Evolutionary conservation across 2,797 vertebrate genomes (phyloP).

Genomic region (Lacerta bilineata): DNA sequence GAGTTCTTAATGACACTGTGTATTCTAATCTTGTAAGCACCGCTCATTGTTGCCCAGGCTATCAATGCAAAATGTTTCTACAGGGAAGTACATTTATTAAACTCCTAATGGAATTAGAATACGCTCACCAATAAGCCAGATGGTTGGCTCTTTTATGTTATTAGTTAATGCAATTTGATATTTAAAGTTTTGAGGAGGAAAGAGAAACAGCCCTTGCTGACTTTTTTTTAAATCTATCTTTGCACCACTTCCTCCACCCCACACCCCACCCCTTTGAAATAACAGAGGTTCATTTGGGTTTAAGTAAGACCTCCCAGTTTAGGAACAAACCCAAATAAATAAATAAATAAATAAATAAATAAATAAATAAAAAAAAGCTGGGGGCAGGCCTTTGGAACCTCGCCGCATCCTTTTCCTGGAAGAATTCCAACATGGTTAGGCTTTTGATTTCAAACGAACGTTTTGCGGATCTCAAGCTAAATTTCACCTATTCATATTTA

Average conservation of each 20-base stretch:
- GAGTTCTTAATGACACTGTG: constrained; percentile 25
- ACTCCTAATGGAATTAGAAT: constrained; percentile 81
- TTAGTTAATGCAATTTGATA: constrained; percentile 61
- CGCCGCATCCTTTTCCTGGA: background rate
- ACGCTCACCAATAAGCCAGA: constrained; percentile 73
- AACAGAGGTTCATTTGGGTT: constrained; percentile 50
- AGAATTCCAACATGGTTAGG: background rate
- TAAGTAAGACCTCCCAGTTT: constrained; percentile 52
- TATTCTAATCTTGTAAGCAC: constrained; percentile 74
- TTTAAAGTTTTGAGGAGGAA: constrained; percentile 61
- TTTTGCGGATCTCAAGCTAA: too few species aligned
- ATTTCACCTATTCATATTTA: background rate
- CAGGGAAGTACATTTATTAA: constrained; percentile 75
- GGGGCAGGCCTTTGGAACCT: too few species aligned
- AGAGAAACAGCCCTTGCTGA: constrained; percentile 37
- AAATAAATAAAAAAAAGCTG: too few species aligned
- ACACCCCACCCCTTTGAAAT: background rate
- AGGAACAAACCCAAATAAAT: constrained; percentile 25
- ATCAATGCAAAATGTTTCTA: constrained; percentile 74
- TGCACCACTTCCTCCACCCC: constrained; percentile 40
- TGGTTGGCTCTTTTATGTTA: constrained; percentile 67
- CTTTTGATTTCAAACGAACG: background rate
- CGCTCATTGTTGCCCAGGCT: constrained; percentile 69
- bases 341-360: background rate
- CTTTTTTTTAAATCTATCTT: constrained; percentile 36